phyloP scores from a whole-genome alignment of 2,888 invertebrate genomes.

The Leptodirus hochenwartii region DNA sequence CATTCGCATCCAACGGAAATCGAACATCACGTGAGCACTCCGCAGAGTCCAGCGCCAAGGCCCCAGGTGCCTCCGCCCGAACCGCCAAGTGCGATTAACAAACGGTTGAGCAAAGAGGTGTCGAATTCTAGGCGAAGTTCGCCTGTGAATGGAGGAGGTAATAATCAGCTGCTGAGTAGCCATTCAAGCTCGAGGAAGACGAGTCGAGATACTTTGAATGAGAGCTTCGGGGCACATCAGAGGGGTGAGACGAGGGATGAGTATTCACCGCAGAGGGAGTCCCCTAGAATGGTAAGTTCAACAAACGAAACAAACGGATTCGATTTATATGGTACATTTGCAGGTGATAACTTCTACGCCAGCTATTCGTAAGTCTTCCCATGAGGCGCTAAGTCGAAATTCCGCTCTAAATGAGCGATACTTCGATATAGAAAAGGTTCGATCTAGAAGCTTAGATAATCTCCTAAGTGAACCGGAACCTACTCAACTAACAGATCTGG shows the following conservation, averaged over 20 bases:
- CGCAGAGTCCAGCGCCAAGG: constrained; percentile 24
- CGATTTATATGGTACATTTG: too few species aligned
- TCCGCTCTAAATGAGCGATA: constrained; percentile 80
- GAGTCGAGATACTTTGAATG: constrained; percentile 21
- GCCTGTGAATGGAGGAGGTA: too few species aligned
- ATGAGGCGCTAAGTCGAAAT: constrained; percentile 58
- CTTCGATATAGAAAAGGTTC: constrained; percentile 64
- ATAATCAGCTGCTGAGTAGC: constrained; percentile 13
- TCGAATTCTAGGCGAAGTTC: constrained; percentile 6
- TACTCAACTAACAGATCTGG: constrained; percentile 51
- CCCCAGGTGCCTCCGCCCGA: constrained; percentile 49
- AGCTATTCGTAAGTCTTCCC: constrained; percentile 50
- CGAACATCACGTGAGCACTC: constrained; percentile 21
- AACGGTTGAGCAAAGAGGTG: constrained; percentile 11
- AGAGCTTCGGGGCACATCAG: too few species aligned
- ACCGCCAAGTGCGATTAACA: constrained; percentile 30
- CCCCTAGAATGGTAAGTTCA: too few species aligned
- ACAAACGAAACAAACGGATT: too few species aligned
- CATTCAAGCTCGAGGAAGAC: constrained; percentile 22
- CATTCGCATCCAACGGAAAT: constrained; percentile 21
- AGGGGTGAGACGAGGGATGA: constrained; percentile 16
- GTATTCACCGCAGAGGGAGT: constrained; percentile 22
- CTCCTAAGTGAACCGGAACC: constrained; percentile 48
- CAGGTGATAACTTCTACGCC: constrained; percentile 25
- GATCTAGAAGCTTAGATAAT: constrained; percentile 70